These are phyloP conservation scores for Poeciliopsis occidentalis DNA, from an alignment of 2,113 vertebrate genomes.

Conservation along the genomic window DNA sequence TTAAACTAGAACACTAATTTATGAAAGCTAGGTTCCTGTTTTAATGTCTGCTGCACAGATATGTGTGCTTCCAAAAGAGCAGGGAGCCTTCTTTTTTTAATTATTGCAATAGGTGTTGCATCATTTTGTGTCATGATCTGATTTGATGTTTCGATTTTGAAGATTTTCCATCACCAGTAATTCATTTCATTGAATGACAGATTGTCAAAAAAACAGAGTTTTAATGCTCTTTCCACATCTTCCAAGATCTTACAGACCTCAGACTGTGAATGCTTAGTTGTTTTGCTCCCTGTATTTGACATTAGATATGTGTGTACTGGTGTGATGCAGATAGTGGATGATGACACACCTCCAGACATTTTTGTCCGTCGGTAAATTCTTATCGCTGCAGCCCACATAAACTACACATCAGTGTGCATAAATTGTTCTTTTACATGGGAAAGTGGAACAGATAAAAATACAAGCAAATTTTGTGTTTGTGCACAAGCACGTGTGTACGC, in stretches of 20 bases:
- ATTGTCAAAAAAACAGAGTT: constrained; percentile 48
- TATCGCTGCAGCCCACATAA: constrained; percentile 55
- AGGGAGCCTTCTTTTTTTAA: constrained; percentile 26
- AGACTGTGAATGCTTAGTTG: constrained; percentile 26
- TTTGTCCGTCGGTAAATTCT: constrained; percentile 57
- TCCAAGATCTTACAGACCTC: neutral
- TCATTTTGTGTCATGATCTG: constrained; percentile 57
- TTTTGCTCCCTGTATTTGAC: constrained; percentile 45
- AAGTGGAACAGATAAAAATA: constrained; percentile 49
- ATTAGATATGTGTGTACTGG: constrained; percentile 39
- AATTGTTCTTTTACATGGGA: constrained; percentile 31
- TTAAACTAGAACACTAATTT: constrained; percentile 70
- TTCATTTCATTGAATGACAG: constrained; percentile 54
- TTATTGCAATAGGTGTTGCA: constrained; percentile 52
- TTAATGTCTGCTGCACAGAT: constrained; percentile 57
- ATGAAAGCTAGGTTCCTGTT: constrained; percentile 68
- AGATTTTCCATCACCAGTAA: constrained; percentile 33
- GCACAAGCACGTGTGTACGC: constrained; percentile 24
- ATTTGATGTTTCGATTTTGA: constrained; percentile 41
- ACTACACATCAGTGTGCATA: constrained; percentile 68
- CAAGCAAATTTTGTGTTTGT: constrained; percentile 19
- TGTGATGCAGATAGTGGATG: constrained; percentile 44
- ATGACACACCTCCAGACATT: constrained; percentile 54
- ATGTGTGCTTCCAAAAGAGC: constrained; percentile 54
- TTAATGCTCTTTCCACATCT: constrained; percentile 20